Evolutionary conservation across 2,797 vertebrate genomes (phyloP).

Genomic region (Limosa lapponica): DNA sequence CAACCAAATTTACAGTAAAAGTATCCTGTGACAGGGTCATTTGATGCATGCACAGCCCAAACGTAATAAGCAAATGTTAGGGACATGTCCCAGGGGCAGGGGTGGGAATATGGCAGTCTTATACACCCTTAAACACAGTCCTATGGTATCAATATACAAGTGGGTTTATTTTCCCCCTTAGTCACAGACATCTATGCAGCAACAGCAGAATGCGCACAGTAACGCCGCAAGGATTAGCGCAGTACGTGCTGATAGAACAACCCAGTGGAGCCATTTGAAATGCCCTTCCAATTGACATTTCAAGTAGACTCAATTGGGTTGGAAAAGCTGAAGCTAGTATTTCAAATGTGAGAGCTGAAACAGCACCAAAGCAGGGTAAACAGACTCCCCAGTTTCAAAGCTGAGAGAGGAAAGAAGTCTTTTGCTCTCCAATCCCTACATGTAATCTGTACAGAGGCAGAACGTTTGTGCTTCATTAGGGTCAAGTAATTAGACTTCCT

Average conservation of each 20-base stretch:
- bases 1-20: background rate
- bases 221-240: background rate
- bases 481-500: background rate
- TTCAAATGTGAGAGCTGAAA: background rate
- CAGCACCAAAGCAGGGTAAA: background rate
- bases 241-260: background rate
- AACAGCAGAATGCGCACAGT: background rate
- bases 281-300: background rate
- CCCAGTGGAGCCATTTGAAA: background rate
- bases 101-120: background rate
- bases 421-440: background rate
- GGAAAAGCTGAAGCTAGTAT: conserved; percentile 5
- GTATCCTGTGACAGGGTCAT: background rate
- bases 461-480: background rate
- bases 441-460: background rate
- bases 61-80: background rate
- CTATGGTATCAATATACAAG: background rate
- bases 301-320: background rate
- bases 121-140: background rate
- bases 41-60: background rate
- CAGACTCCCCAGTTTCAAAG: background rate
- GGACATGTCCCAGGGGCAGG: background rate
- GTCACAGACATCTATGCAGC: background rate
- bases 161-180: background rate
- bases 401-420: background rate